Evolutionary conservation across 1,140 invertebrate species (phyloP), one percentile per base, ranked within the genome.

Genomic region (Episyrphus balteatus): DNA sequence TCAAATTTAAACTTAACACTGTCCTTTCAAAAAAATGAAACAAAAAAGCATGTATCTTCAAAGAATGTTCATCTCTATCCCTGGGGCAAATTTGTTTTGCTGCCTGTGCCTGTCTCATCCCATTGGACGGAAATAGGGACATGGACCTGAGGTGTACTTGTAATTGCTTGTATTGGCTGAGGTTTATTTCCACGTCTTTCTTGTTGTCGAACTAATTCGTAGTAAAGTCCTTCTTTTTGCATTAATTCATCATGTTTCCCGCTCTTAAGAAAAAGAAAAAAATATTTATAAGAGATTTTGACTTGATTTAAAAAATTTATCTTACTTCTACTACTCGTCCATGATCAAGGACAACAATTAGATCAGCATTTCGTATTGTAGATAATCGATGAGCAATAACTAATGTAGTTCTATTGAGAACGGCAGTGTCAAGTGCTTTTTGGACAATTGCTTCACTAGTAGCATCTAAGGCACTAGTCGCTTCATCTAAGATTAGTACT

Each of bases 341-440:
- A 57, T 84, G 77, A 51, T 83, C 77, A 17, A 94, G 68, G 2
- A 94, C 90, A 15, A 91, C 87, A 55, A 94, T 93, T 10, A 88
- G 58, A 65, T 94, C 85, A 13, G 91, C 90, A 69, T 88, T 83
- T 63, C 84, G 77, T 50, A 95, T 78, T 9, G 91, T 94, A 36
- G 88, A 92, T 32, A 94, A 70, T 40, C 92, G 71, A 66, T 94
- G 91, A 32, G 91, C 91, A 54, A 95, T 92, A 8, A 94, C 80
- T 12, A 94, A 66, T 0, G 88, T 86, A 1, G 91, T 94, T 48
- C 88, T 76, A 17, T 87, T 87, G 56, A 79, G 75, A 0, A 81
- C 75, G 6, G 82, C 87, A 39, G 76, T 73, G 57, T 92, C 88
- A 14, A 94, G 68, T 0, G 89, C 86, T 40, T 80, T 78, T 61